Percentiles rank a stretch among this genome's conserved stretches.
phyloP scores from a whole-genome alignment of 2,797 vertebrate species.

The Acomys russatus region DNA sequence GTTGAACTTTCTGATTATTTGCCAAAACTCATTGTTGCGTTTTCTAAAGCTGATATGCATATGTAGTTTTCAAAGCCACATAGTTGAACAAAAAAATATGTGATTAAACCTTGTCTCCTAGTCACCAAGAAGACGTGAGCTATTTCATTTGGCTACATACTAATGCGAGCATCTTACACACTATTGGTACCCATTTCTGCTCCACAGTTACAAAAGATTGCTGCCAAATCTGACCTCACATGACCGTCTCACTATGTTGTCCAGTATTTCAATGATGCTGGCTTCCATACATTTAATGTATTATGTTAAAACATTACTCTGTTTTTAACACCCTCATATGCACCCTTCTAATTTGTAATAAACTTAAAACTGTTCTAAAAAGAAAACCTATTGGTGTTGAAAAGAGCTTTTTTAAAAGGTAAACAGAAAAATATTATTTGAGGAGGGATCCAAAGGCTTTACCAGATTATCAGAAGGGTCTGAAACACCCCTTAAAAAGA shows the following conservation, averaged over 20 bases:
- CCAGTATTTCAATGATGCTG: neutral
- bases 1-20: slow-evolving; percentile 26
- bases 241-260: neutral
- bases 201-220: neutral
- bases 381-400: neutral
- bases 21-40: neutral
- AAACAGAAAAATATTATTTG: neutral
- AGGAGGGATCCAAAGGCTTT: neutral
- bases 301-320: neutral
- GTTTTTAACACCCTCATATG: neutral
- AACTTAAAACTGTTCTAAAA: neutral
- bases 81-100: neutral
- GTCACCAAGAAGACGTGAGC: neutral
- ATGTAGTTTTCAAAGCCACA: slow-evolving; percentile 10
- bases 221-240: neutral
- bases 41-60: slow-evolving; percentile 29
- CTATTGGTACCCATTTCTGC: neutral
- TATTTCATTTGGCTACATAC: neutral
- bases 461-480: neutral
- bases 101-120: neutral
- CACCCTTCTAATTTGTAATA: neutral
- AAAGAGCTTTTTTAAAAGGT: neutral
- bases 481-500: neutral
- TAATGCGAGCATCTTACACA: slow-evolving; percentile 27
- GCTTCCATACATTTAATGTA: neutral